Evolutionary conservation across 2,113 vertebrate genomes (phyloP).

Genomic region (Cervus canadensis): DNA sequence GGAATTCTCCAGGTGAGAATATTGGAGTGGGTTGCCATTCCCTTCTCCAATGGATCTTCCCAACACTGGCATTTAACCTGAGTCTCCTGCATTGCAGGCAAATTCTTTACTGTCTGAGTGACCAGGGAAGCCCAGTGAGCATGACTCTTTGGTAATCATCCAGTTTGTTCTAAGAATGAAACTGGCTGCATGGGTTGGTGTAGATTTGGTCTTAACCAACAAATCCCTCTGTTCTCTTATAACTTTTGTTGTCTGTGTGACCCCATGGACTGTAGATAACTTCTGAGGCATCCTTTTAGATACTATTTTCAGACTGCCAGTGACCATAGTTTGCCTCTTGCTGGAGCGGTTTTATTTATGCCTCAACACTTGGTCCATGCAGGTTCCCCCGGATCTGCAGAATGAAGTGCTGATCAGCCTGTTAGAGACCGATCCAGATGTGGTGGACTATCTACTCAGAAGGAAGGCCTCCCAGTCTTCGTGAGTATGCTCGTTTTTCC

Average conservation of each 20-base stretch:
- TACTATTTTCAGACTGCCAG: neutral
- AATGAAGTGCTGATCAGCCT: slow-evolving; percentile 96
- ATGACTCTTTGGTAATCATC: neutral
- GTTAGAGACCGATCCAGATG: slow-evolving; percentile 93
- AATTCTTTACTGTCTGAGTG: neutral
- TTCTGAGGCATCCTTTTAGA: neutral
- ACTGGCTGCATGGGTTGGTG: neutral
- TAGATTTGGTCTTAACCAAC: neutral
- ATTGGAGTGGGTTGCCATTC: neutral
- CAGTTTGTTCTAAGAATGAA: slow-evolving; percentile 36
- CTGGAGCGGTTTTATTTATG: neutral
- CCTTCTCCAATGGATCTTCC: neutral
- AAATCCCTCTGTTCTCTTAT: neutral
- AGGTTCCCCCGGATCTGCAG: slow-evolving; percentile 97
- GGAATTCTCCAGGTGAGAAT: neutral
- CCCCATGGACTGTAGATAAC: neutral
- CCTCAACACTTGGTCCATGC: neutral
- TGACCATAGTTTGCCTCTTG: neutral
- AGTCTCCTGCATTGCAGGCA: neutral
- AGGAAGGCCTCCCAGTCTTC: slow-evolving; percentile 92
- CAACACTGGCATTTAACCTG: neutral
- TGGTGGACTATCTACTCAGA: slow-evolving; percentile 95
- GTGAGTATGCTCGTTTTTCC: slow-evolving; percentile 83
- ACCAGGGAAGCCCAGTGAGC: neutral
- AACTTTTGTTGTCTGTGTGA: neutral